Base-by-base conservation (phyloP, 2,797 vertebrate genomes). In the Phoeniculus purpureus region DNA sequence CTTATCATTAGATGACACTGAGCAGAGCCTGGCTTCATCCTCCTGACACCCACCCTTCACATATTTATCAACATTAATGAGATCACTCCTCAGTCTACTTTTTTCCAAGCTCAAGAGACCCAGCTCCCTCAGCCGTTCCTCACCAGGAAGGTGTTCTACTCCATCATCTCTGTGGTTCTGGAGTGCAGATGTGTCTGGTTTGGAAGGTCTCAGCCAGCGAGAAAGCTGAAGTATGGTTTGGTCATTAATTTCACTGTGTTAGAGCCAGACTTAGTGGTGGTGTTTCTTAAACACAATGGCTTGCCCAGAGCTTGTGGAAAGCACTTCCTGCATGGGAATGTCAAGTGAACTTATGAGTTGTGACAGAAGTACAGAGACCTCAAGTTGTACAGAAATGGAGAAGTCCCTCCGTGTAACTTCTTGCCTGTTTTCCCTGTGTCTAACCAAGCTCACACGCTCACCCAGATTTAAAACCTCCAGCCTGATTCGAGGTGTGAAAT, bases 391-490 rank as follows among this genome's bases (percentile, higher is more conserved):
- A 70, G 43, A 55, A 75, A 50, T 1, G 4, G 21, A 29, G 16
- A 54, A 71, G 22, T 43, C 43, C 32, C n/a, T 47, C 43, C 15
- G 1, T 27, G 5, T 21, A 62, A 34, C 23, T 54, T 84, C 10
- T 60, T 61, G 23, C 40, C 12, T 5, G 2, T 16, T 19, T 2
- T 27, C 21, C 47, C 7, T 6, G 6, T 45, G 26, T 62, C 45
- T 45, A 60, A 71, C 74, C 61, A 54, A 68, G 65, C 52, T 67
- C 9, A 1, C 19, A 23, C 16, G 10, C 74, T 89, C 26, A 71
- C 18, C 60, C 85, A 71, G 58, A 40, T 94, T 89, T 73, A 88
- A 86, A 94, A 81, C 67, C 73, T 93, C 81, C 74, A 7, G 68
- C 0, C 4, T 29, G 8, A 50, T 81, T 54, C 64, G 27, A 6